Conservation (phyloP, 2,797 vertebrate genomes). For the Ctenosaura bakeri region DNA sequence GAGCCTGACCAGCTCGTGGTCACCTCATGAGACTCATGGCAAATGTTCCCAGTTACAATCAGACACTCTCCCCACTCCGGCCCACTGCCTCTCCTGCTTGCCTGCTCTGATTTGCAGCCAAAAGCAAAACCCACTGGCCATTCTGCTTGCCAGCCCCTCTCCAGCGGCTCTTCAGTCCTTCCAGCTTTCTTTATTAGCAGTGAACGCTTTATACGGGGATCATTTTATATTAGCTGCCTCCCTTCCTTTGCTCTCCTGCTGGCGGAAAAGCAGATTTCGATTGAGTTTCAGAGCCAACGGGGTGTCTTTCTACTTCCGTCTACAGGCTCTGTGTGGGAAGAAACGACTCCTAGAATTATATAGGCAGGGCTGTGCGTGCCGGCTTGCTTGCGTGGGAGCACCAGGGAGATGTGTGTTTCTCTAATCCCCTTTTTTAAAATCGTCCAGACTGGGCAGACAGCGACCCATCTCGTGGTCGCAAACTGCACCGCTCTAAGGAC, state of each 20-base stretch:
- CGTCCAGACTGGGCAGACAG: neutral
- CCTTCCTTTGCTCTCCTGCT: neutral
- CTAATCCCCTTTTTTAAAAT: neutral
- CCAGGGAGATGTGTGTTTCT: neutral
- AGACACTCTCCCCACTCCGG: neutral
- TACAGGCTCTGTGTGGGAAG: neutral
- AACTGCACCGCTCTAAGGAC: neutral
- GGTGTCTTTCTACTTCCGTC: neutral
- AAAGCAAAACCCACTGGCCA: too few relatives aligned
- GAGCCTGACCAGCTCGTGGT: too few relatives aligned
- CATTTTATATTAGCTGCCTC: neutral
- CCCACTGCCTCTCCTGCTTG: neutral
- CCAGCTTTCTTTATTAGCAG: neutral
- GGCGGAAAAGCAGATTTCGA: neutral
- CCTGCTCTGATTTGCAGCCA: neutral
- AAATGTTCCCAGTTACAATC: neutral
- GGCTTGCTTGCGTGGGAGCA: neutral
- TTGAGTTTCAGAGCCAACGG: neutral
- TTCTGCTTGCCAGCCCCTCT: neutral
- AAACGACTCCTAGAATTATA: neutral
- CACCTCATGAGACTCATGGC: neutral
- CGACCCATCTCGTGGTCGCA: neutral
- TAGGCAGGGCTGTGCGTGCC: neutral
- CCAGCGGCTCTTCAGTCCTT: neutral
- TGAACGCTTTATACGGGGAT: too few relatives aligned